Evolutionary conservation across 2,888 invertebrate species (phyloP), one percentile per base, ranked within the genome.

Genomic region (Tolmerus cingulatus): DNA sequence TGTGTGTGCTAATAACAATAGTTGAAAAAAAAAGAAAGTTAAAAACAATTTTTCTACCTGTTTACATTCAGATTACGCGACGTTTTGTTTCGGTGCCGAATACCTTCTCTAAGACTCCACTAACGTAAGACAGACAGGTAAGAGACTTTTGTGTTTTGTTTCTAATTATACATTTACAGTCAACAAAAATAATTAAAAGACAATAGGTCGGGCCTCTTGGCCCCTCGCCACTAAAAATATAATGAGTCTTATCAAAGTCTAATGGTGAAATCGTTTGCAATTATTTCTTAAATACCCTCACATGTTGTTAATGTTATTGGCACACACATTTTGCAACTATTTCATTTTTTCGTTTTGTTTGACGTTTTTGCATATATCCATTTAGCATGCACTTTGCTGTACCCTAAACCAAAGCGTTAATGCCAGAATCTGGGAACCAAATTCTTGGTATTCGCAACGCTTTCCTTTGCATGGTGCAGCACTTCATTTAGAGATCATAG

Each of bases 31-130:
- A 86, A 5, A 87, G 66, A 87, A 87, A 87, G 86, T 88, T 87
- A 57, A 87, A 87, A 87, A 85, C 74, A 79, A 92, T 92, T 92
- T 91, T 91, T 92, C 91, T 90, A 90, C 90, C 90, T 90, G 91
- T 92, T 91, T 91, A 91, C 90, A 90, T 92, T 91, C 92, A 92
- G 92, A 92, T 92, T 92, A 92, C 91, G 92, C 92, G 90, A 92
- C 92, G 91, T 92, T 92, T 92, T 92, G 92, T 92, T 92, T 92
- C 92, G 92, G 92, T 90, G 92, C 92, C 90, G 92, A 92, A 91
- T 92, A 92, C 91, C 92, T 92, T 90, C 92, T 92, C 91, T 92
- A 92, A 91, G 91, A 91, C 91, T 89, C 89, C 89, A 89, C 89
- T 88, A 89, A 89, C 86, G 88, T 89, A 66, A 66, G 88, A 51